These are phyloP conservation scores for Polymixis lichenea DNA, from an alignment of 2,888 invertebrate genomes.

Conservation along the genomic window DNA sequence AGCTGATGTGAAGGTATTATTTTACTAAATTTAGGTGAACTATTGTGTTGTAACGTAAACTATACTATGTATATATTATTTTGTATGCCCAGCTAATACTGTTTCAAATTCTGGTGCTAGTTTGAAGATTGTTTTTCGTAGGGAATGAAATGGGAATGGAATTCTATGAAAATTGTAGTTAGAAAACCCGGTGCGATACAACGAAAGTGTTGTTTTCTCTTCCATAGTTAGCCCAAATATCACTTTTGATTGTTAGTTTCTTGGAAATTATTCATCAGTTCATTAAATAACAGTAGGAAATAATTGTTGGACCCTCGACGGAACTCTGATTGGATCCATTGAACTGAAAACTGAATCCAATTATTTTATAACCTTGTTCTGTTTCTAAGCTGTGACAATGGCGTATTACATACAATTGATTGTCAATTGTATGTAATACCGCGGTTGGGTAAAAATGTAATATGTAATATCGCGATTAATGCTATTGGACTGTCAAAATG, in stretches of 20 bases:
- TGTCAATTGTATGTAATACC: no score
- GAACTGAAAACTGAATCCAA: conserved; percentile 36
- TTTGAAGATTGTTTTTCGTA: neutral
- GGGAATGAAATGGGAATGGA: neutral
- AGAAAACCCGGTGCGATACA: neutral
- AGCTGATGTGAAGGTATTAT: neutral
- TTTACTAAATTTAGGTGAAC: conserved; percentile 5
- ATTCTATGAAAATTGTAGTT: neutral
- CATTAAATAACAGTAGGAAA: conserved; percentile 22
- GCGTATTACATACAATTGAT: conserved; percentile 1
- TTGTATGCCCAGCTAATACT: neutral
- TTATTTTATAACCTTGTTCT: conserved; percentile 21
- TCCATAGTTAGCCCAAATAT: neutral
- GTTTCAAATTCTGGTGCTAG: neutral
- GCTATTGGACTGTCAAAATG: no score
- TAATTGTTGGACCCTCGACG: conserved; percentile 3
- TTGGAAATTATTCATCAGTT: neutral
- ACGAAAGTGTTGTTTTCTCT: neutral
- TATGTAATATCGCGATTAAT: no score
- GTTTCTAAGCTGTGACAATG: conserved; percentile 5
- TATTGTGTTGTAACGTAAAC: conserved; percentile 6
- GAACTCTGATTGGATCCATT: conserved; percentile 43
- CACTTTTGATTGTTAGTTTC: neutral
- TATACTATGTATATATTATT: neutral
- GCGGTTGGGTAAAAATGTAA: no score